Evolutionary conservation across 2,113 vertebrate genomes (phyloP).

Genomic region (Ptychochromis oligacanthus): DNA sequence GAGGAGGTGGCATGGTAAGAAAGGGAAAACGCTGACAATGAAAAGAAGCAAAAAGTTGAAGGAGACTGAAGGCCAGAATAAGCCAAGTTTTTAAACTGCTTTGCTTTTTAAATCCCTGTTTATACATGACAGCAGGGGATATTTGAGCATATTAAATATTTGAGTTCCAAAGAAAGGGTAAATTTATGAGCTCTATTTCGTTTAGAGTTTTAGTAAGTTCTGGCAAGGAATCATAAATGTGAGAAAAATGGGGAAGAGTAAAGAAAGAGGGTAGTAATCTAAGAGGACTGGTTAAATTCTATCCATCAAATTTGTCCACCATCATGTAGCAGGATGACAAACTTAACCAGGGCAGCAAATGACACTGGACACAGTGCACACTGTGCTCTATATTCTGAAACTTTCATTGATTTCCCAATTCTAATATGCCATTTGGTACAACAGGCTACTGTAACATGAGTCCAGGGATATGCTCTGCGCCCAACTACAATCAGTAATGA

Average conservation of each 20-base stretch:
- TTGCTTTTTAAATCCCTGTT: background rate
- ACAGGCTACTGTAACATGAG: constrained; percentile 53
- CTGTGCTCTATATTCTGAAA: constrained; percentile 53
- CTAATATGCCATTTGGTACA: constrained; percentile 52
- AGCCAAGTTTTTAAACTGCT: background rate
- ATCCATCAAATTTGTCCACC: background rate
- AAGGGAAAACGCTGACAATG: background rate
- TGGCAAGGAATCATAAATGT: background rate
- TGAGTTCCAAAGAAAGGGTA: background rate
- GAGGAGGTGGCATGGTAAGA: background rate
- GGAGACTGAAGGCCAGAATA: background rate
- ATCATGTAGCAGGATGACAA: background rate
- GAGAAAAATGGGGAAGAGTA: background rate
- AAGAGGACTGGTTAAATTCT: background rate
- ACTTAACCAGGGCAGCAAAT: constrained; percentile 28
- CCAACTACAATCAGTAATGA: constrained; percentile 31
- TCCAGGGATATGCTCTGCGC: constrained; percentile 33
- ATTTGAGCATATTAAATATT: constrained; percentile 1
- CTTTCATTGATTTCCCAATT: constrained; percentile 64
- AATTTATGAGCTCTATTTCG: background rate
- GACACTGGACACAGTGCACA: constrained; percentile 20
- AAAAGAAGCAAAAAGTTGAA: background rate
- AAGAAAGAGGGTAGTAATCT: background rate
- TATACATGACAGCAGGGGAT: background rate
- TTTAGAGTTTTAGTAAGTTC: background rate